phyloP scores from a whole-genome alignment of 2,113 vertebrate species.

The Lepus timidus region DNA sequence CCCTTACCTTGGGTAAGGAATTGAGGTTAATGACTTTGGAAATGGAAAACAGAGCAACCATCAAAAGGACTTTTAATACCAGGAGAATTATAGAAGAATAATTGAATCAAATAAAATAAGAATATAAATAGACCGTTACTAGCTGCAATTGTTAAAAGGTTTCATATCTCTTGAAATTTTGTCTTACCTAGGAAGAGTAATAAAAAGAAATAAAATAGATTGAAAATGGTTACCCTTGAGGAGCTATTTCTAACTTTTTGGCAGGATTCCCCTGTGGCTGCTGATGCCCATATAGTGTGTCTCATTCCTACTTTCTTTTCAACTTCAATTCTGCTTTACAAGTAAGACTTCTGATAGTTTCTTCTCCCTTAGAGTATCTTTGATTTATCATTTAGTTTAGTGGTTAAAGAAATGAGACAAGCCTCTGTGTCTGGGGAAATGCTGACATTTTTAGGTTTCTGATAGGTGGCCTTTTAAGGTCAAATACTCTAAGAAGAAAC shows the following conservation, averaged over 20 bases:
- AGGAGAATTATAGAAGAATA: slow-evolving; percentile 73
- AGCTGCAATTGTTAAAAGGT: slow-evolving; percentile 69
- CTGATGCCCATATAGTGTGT: slow-evolving; percentile 55
- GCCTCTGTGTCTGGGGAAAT: slow-evolving; percentile 61
- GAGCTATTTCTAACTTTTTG: slow-evolving; percentile 78
- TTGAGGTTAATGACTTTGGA: slow-evolving; percentile 76
- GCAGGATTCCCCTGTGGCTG: slow-evolving; percentile 67
- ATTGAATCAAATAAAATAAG: slow-evolving; percentile 77
- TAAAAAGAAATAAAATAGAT: slow-evolving; percentile 79
- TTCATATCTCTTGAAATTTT: slow-evolving; percentile 70
- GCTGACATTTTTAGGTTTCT: slow-evolving; percentile 73
- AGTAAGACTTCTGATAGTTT: slow-evolving; percentile 57
- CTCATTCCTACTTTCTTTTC: slow-evolving; percentile 71
- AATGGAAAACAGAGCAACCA: slow-evolving; percentile 75
- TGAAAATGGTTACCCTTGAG: slow-evolving; percentile 76
- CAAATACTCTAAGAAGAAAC: slow-evolving; percentile 55
- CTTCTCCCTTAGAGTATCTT: slow-evolving; percentile 38
- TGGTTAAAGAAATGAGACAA: slow-evolving; percentile 70
- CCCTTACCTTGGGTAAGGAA: neutral
- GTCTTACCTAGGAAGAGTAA: slow-evolving; percentile 71
- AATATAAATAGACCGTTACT: slow-evolving; percentile 76
- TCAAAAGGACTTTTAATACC: slow-evolving; percentile 77
- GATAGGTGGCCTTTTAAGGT: slow-evolving; percentile 71
- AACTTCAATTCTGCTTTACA: slow-evolving; percentile 75
- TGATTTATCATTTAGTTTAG: slow-evolving; percentile 78